Evolutionary conservation across 1,140 invertebrate species (phyloP).

Genomic region (Conus ventricosus): DNA sequence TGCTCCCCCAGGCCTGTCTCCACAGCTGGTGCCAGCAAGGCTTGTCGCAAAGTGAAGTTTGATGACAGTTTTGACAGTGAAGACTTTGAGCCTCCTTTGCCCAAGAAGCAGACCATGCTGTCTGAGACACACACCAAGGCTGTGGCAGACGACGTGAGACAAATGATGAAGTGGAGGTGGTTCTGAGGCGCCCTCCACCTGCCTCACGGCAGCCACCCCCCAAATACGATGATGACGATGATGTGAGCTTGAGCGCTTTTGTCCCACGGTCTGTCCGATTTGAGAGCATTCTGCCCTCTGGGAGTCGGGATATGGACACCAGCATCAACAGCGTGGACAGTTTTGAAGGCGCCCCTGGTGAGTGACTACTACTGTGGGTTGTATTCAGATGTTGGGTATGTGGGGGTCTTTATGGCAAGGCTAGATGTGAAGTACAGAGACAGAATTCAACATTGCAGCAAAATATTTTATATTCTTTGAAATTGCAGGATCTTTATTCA

Average conservation of each 20-base stretch:
- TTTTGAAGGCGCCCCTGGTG: neutral
- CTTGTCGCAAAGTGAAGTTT: conserved; percentile 45
- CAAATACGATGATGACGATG: conserved; percentile 57
- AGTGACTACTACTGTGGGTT: neutral
- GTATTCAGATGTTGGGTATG: too few relatives aligned
- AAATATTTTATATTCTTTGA: too few relatives aligned
- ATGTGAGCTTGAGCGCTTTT: conserved; percentile 68
- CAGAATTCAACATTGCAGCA: too few relatives aligned
- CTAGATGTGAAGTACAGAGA: too few relatives aligned
- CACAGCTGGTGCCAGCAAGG: neutral
- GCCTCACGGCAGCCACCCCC: neutral
- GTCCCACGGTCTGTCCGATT: conserved; percentile 63
- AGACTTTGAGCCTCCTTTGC: conserved; percentile 45
- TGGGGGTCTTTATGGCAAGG: too few relatives aligned
- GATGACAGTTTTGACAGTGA: conserved; percentile 68
- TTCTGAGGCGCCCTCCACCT: conserved; percentile 4
- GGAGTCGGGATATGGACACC: conserved; percentile 37
- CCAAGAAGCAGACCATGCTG: conserved; percentile 21
- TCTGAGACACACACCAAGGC: too few relatives aligned
- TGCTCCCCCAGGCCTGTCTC: neutral
- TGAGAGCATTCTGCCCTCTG: conserved; percentile 58
- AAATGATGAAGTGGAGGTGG: conserved; percentile 44
- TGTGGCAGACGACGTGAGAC: too few relatives aligned
- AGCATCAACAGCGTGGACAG: conserved; percentile 51
- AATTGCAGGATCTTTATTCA: too few relatives aligned